Evolutionary conservation across 2,797 vertebrate species (phyloP).

Genomic region (Austrolebias charrua): DNA sequence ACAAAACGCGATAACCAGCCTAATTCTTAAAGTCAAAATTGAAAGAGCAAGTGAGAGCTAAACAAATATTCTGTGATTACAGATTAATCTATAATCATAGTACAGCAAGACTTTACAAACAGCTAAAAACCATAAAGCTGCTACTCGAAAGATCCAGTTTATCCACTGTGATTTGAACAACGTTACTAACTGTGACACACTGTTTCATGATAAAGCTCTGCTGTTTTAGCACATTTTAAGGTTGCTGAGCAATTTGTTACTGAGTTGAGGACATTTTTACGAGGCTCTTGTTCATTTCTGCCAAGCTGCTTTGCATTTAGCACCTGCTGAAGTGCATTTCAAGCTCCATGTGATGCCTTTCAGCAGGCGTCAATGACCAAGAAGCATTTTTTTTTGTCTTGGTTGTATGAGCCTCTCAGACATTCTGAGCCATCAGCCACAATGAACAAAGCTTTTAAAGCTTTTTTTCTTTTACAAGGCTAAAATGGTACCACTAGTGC

Average conservation of each 20-base stretch:
- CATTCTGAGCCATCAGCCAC: slow-evolving; percentile 27
- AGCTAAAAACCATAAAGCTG: background rate
- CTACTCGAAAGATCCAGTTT: slow-evolving; percentile 9
- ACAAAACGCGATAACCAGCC: no score
- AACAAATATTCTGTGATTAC: background rate
- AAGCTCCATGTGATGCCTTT: slow-evolving; percentile 29
- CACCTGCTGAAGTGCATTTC: slow-evolving; percentile 21
- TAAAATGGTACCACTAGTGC: background rate
- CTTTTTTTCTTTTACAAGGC: slow-evolving; percentile 6
- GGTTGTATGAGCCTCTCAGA: slow-evolving; percentile 33
- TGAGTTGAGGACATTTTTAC: slow-evolving; percentile 39
- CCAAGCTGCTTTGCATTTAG: slow-evolving; percentile 28
- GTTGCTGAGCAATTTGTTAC: slow-evolving; percentile 32
- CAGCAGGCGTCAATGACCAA: slow-evolving; percentile 12
- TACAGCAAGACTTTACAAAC: background rate
- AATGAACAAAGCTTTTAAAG: slow-evolving; percentile 18
- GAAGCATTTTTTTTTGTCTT: slow-evolving; percentile 6
- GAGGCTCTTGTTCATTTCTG: slow-evolving; percentile 31
- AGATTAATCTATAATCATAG: background rate
- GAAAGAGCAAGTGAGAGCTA: background rate
- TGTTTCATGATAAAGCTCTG: slow-evolving; percentile 25
- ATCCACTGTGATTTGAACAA: slow-evolving; percentile 15
- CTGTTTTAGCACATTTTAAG: slow-evolving; percentile 30
- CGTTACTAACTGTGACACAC: slow-evolving; percentile 12
- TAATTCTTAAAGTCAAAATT: background rate